Percentiles rank a stretch among this genome's conserved stretches.
Evolutionary conservation across 2,888 invertebrate genomes (phyloP).

Genomic region (Amiota minor): DNA sequence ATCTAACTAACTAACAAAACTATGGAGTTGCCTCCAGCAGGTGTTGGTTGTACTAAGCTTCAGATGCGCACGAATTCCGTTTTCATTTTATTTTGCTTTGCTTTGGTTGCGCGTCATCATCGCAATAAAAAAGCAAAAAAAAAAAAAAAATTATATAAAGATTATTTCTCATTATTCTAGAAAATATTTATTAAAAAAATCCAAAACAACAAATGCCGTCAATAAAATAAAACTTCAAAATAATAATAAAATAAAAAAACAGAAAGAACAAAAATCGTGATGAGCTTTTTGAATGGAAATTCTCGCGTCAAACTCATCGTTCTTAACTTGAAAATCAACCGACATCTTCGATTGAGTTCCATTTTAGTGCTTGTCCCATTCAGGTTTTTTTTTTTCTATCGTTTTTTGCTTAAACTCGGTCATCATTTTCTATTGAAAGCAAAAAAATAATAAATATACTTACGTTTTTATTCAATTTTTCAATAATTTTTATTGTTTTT

Average conservation of each 20-base stretch:
- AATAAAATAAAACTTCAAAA: not conserved
- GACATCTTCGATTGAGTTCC: constrained; percentile 9
- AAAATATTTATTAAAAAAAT: not conserved
- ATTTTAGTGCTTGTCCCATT: constrained; percentile 10
- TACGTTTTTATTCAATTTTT: not conserved
- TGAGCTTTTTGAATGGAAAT: constrained; percentile 22
- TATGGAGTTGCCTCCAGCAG: constrained; percentile 38
- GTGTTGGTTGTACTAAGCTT: constrained; percentile 48
- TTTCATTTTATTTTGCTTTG: constrained; percentile 55
- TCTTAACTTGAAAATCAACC: not conserved
- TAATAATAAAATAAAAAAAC: not conserved
- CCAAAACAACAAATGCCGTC: not conserved
- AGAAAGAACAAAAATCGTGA: constrained; percentile 19
- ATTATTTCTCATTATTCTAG: constrained; percentile 15
- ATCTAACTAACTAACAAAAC: no score
- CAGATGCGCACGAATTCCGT: constrained; percentile 66
- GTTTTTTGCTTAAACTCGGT: no score
- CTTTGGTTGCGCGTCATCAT: constrained; percentile 27
- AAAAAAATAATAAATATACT: not conserved
- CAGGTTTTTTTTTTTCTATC: no score
- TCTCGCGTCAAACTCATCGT: not conserved
- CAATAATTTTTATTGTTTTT: constrained; percentile 18
- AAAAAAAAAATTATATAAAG: constrained; percentile 14
- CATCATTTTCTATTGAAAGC: constrained; percentile 18
- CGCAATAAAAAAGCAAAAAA: not conserved